Conservation (phyloP, 1,140 invertebrate genomes). For the Epicauta chinensis region DNA sequence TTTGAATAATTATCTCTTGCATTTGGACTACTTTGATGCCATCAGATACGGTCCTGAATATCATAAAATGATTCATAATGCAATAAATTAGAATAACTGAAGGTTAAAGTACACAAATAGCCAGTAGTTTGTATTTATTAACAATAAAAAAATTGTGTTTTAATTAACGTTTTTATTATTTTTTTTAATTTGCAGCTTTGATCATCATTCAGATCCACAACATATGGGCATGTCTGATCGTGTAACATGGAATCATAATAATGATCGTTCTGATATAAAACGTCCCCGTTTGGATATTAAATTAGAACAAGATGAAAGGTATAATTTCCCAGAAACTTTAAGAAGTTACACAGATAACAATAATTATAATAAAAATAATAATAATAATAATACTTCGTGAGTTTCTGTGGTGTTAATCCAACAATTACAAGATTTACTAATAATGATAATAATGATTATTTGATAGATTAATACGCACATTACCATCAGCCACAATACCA, state of each 20-base stretch:
- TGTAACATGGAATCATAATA: constrained; percentile 33
- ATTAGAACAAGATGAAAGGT: constrained; percentile 55
- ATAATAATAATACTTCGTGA: constrained; percentile 29
- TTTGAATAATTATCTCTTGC: no score
- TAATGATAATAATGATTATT: not conserved
- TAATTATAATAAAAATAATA: no score
- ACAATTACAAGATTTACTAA: not conserved
- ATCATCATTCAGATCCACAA: constrained; percentile 33
- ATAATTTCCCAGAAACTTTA: constrained; percentile 39
- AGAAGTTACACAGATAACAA: constrained; percentile 33
- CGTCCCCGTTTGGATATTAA: constrained; percentile 57
- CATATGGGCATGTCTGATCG: constrained; percentile 31
- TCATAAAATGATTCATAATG: no score
- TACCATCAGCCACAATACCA: constrained; percentile 31
- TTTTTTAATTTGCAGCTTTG: constrained; percentile 32
- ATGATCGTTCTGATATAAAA: constrained; percentile 48
- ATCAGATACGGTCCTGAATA: no score
- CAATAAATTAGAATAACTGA: no score
- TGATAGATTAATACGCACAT: constrained; percentile 39
- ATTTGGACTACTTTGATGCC: no score
- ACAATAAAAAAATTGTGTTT: no score
- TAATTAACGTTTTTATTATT: not conserved
- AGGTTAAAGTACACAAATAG: no score
- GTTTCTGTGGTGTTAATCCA: constrained; percentile 16
- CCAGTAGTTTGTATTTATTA: no score